These are phyloP conservation scores for Germaria angustata DNA, from an alignment of 2,888 invertebrate genomes.

Conservation along the genomic window DNA sequence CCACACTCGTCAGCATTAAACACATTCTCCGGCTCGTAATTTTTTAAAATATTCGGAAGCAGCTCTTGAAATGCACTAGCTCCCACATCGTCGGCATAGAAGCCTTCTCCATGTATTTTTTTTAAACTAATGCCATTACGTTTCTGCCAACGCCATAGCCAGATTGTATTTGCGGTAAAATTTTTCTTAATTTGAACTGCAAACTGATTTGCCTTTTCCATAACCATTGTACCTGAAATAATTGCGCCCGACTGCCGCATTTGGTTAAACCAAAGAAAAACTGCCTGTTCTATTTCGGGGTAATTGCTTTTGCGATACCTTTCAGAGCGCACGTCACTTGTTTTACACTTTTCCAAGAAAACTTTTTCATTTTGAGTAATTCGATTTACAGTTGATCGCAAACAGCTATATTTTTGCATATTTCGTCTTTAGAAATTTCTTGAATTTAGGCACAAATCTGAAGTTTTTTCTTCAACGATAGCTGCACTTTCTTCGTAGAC, in stretches of 20 bases:
- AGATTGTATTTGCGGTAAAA: too few relatives aligned
- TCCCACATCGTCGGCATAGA: background rate
- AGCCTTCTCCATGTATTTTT: slow-evolving; percentile 24
- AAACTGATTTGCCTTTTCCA: slow-evolving; percentile 11
- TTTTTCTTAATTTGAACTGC: slow-evolving; percentile 20
- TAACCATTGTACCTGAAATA: slow-evolving; percentile 13
- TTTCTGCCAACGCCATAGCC: slow-evolving; percentile 38
- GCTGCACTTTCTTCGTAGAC: background rate
- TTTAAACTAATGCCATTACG: slow-evolving; percentile 9
- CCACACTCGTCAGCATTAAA: slow-evolving; percentile 7
- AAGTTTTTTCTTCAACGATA: slow-evolving; percentile 17
- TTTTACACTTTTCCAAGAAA: slow-evolving; percentile 11
- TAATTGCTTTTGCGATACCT: slow-evolving; percentile 14
- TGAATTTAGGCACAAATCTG: slow-evolving; percentile 2
- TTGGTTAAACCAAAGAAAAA: slow-evolving; percentile 7
- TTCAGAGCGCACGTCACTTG: slow-evolving; percentile 1
- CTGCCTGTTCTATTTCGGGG: slow-evolving; percentile 21
- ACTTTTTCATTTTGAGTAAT: slow-evolving; percentile 12
- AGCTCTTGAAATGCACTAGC: slow-evolving; percentile 18
- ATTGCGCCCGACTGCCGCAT: background rate
- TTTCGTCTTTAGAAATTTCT: slow-evolving; percentile 8
- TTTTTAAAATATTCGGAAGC: slow-evolving; percentile 1
- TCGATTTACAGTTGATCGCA: background rate
- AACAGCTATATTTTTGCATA: background rate
- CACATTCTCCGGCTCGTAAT: background rate